These are phyloP conservation scores for Leucophenga varia DNA, from an alignment of 1,140 invertebrate genomes.

Conservation along the genomic window DNA sequence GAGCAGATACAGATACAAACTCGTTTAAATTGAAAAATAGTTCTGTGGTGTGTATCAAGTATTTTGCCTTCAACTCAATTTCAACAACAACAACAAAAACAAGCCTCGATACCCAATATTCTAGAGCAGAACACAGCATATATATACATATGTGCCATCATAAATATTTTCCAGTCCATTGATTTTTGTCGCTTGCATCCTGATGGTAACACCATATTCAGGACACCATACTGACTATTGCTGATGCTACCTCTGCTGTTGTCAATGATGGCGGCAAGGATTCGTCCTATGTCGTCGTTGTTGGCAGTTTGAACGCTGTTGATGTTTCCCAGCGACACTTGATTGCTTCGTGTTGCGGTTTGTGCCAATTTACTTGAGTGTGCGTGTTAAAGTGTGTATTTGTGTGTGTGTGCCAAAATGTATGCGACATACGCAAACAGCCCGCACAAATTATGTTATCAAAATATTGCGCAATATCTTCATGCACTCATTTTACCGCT, in stretches of 20 bases:
- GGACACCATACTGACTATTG: constrained; percentile 18
- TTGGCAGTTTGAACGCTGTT: constrained; percentile 12
- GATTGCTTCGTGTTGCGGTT: constrained; percentile 29
- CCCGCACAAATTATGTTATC: constrained; percentile 42
- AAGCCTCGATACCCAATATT: no score
- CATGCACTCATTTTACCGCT: constrained; percentile 18
- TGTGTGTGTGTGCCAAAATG: constrained; percentile 26
- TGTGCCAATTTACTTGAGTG: constrained; percentile 17
- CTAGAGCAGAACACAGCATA: no score
- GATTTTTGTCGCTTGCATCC: constrained; percentile 42
- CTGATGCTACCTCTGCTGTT: constrained; percentile 1
- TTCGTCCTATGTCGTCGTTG: neutral
- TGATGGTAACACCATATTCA: constrained; percentile 18
- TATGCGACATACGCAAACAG: constrained; percentile 17
- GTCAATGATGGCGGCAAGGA: constrained; percentile 25
- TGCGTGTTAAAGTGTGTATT: constrained; percentile 5
- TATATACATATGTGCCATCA: constrained; percentile 35
- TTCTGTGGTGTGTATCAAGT: no score
- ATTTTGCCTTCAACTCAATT: no score
- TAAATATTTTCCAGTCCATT: constrained; percentile 52
- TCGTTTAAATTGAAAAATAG: no score
- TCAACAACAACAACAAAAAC: no score
- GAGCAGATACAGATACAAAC: no score
- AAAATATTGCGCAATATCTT: constrained; percentile 1
- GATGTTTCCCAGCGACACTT: constrained; percentile 37